These are phyloP conservation scores for Apocrypta bakeri DNA, from an alignment of 1,140 invertebrate genomes.

Conservation along the genomic window DNA sequence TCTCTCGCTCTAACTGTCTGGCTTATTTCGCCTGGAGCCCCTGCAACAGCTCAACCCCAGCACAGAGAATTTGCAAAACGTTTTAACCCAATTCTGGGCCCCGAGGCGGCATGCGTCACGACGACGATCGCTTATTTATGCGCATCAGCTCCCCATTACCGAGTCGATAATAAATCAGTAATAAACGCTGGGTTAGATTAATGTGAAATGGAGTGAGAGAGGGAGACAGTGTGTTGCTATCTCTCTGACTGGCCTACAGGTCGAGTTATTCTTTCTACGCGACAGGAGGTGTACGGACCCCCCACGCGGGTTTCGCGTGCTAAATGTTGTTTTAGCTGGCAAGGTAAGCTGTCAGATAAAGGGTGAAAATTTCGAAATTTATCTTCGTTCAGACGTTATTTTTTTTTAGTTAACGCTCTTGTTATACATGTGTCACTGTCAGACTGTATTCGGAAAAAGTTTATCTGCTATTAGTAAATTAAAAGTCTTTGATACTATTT, in stretches of 20 bases:
- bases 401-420: not conserved
- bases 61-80: conserved; percentile 14
- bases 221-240: not conserved
- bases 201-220: not conserved
- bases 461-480: not conserved
- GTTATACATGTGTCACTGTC: not conserved
- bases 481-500: not conserved
- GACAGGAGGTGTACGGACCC: not conserved
- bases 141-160: conserved; percentile 38
- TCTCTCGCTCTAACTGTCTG: not conserved
- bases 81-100: conserved; percentile 50
- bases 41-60: not conserved
- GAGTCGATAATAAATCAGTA: conserved; percentile 39
- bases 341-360: conserved; percentile 8
- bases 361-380: conserved; percentile 3
- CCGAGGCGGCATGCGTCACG: not conserved
- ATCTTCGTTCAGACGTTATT: not conserved
- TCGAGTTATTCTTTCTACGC: not conserved
- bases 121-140: conserved; percentile 39
- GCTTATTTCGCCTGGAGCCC: not conserved
- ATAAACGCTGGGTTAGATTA: conserved; percentile 32
- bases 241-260: conserved; percentile 1
- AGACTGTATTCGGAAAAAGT: not conserved
- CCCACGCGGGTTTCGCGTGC: not conserved
- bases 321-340: not conserved